A percentile compares a stretch with the other conserved stretches of the same genome.
phyloP scores from a whole-genome alignment of 2,113 vertebrate genomes.

The Phodopus roborovskii region DNA sequence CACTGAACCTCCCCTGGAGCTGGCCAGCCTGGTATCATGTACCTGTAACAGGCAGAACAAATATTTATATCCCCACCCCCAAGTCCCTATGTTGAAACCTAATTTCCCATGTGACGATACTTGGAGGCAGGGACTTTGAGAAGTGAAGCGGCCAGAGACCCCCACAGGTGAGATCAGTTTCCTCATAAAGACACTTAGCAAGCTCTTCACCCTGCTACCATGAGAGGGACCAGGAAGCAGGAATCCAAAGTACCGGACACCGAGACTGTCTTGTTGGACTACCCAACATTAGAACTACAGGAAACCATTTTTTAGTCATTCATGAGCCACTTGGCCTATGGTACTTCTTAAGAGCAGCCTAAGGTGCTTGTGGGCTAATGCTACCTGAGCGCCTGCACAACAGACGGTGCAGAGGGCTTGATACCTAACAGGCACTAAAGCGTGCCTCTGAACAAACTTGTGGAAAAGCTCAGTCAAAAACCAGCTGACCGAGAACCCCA shows the following conservation, averaged over 20 bases:
- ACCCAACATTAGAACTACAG: not conserved
- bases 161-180: not conserved
- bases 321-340: not conserved
- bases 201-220: not conserved
- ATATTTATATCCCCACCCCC: not conserved
- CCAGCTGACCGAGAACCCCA: conserved; percentile 9
- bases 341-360: not conserved
- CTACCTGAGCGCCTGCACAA: not conserved
- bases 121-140: not conserved
- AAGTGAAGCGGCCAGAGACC: not conserved
- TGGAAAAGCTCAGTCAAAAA: not conserved
- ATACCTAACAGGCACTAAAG: not conserved
- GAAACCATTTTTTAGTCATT: not conserved
- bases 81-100: not conserved
- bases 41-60: not conserved
- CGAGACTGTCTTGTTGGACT: not conserved
- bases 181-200: not conserved
- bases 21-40: not conserved
- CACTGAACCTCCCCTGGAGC: not conserved
- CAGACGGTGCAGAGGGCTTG: not conserved
- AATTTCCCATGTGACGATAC: not conserved
- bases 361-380: not conserved
- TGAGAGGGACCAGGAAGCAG: not conserved
- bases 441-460: not conserved
- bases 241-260: not conserved